Conservation (phyloP, 2,797 vertebrate genomes). For the Hydrolagus colliei region DNA sequence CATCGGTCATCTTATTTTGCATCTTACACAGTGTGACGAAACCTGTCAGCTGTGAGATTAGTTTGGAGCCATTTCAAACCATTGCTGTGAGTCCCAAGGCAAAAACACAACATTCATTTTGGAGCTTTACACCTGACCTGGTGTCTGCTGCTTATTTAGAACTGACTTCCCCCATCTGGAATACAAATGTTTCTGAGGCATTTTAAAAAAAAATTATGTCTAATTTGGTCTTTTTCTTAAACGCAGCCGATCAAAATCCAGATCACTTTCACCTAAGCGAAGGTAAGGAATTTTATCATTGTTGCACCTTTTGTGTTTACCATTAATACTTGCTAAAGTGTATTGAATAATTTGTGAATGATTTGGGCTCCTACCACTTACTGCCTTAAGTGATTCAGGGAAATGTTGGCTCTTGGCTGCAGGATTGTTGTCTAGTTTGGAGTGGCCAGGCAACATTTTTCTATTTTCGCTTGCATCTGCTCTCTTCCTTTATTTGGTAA, state of each 20-base stretch:
- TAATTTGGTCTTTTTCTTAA: conserved; percentile 9
- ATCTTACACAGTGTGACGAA: no score
- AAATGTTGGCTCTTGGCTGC: no score
- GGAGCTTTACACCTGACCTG: not conserved
- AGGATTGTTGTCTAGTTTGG: no score
- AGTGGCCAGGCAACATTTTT: no score
- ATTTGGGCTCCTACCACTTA: no score
- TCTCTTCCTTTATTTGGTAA: no score
- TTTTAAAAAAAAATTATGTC: not conserved
- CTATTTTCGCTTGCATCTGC: no score
- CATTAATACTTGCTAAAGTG: no score
- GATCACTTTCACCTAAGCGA: conserved; percentile 69
- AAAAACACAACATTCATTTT: not conserved
- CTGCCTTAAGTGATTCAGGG: no score
- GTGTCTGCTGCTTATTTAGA: not conserved
- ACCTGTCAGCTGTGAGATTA: not conserved
- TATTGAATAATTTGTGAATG: no score
- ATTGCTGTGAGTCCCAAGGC: not conserved
- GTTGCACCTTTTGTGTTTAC: no score
- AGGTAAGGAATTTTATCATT: conserved; percentile 55
- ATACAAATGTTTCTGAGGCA: not conserved
- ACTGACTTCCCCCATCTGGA: not conserved
- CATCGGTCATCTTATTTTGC: no score
- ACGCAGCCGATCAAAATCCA: conserved; percentile 67
- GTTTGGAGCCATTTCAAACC: conserved; percentile 10